Conservation (phyloP, 2,797 vertebrate species). For the Diglossa cyanea region DNA sequence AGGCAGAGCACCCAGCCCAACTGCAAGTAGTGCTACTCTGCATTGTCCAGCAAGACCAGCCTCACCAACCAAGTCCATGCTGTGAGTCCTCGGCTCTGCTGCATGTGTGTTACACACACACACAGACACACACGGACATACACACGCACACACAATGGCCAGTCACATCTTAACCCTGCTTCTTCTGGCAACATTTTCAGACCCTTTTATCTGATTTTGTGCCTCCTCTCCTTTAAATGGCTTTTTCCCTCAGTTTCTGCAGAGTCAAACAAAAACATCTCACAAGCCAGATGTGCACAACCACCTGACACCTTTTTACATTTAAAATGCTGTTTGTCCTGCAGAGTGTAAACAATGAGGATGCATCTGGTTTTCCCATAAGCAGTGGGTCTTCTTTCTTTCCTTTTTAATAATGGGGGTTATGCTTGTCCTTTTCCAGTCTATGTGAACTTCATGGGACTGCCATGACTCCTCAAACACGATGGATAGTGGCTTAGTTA, state of each 20-base stretch:
- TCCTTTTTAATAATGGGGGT: background rate
- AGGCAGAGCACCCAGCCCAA: background rate
- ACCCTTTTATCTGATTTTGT: background rate
- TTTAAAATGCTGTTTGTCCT: background rate
- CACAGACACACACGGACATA: too few relatives aligned
- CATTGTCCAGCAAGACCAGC: background rate
- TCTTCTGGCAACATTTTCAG: fast-evolving
- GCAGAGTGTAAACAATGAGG: background rate
- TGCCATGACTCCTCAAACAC: background rate
- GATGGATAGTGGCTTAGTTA: background rate
- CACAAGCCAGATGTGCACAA: background rate
- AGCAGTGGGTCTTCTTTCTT: background rate
- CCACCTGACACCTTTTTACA: background rate
- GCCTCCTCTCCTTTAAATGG: background rate
- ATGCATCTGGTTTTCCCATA: background rate
- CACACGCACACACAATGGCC: background rate
- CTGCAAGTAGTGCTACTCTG: background rate
- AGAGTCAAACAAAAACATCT: background rate
- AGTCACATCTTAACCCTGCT: background rate
- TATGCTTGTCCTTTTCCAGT: background rate
- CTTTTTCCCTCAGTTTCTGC: background rate
- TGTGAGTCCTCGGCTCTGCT: fast-evolving
- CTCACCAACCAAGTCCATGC: fast-evolving
- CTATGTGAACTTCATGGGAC: background rate
- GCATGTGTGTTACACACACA: fast-evolving